Conservation (phyloP, 2,797 vertebrate genomes). For the Arctocebus calabarensis region DNA sequence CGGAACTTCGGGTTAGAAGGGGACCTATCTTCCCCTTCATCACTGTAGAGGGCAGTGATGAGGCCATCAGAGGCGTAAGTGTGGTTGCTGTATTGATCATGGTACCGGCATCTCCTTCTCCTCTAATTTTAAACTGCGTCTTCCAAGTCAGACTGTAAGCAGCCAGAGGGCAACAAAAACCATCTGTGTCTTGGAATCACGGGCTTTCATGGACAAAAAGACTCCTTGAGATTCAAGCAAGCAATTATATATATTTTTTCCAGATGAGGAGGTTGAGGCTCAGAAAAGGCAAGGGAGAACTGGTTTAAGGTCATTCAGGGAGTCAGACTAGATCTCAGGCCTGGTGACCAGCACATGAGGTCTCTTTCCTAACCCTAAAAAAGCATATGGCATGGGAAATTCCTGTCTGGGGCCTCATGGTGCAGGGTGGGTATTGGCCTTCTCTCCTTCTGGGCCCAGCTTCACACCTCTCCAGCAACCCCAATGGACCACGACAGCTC, state of each 20-base stretch:
- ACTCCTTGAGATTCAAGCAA: neutral
- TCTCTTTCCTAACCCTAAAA: neutral
- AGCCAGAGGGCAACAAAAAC: neutral
- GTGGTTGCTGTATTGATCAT: neutral
- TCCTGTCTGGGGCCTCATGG: neutral
- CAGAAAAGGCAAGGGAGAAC: neutral
- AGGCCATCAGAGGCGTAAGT: neutral
- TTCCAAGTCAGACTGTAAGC: neutral
- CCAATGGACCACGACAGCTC: neutral
- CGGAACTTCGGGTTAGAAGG: neutral
- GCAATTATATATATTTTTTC: neutral
- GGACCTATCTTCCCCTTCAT: neutral
- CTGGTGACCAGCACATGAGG: neutral
- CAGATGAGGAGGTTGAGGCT: neutral
- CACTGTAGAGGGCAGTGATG: slow-evolving; percentile 2
- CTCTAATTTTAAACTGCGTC: neutral
- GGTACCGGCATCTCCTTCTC: neutral
- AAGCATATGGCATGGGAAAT: neutral
- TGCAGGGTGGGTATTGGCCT: neutral
- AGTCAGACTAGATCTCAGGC: neutral
- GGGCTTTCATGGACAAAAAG: neutral
- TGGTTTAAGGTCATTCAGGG: neutral
- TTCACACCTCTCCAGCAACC: neutral
- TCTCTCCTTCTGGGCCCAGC: neutral
- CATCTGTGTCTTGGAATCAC: neutral